A percentile compares a stretch with the other conserved stretches of the same genome.
These are phyloP conservation scores for Drosophila mercatorum DNA, from an alignment of 2,888 invertebrate species.

Conservation along the genomic window DNA sequence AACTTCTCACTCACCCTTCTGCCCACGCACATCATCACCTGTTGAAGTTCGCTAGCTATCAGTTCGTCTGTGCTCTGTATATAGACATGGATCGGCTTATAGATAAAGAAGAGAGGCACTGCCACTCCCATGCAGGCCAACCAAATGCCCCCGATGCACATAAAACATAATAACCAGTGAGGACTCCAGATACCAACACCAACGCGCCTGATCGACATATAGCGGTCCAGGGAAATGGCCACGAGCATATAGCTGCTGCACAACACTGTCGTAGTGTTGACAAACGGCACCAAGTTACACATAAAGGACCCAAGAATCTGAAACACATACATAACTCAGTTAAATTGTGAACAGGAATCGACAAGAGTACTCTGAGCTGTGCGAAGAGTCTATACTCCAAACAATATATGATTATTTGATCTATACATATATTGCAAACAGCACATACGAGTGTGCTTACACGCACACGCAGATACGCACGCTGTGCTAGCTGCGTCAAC, in stretches of 20 bases:
- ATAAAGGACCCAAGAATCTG: conserved; percentile 85
- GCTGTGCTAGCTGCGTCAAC: no score
- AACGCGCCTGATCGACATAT: conserved; percentile 85
- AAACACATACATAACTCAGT: background rate
- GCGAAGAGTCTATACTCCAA: no score
- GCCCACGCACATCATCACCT: conserved; percentile 78
- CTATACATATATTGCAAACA: no score
- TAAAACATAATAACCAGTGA: conserved; percentile 76
- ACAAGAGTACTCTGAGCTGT: no score
- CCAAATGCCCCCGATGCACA: conserved; percentile 83
- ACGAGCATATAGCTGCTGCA: conserved; percentile 86
- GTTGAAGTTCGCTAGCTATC: conserved; percentile 48
- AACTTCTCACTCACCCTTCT: conserved; percentile 66
- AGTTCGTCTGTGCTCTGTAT: conserved; percentile 39
- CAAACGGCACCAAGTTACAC: conserved; percentile 86
- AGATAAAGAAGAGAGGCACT: conserved; percentile 84
- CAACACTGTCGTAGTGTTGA: conserved; percentile 85
- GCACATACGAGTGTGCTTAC: no score
- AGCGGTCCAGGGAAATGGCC: conserved; percentile 86
- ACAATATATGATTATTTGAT: no score
- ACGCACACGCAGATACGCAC: no score
- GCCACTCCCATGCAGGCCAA: conserved; percentile 84
- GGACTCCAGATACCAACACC: conserved; percentile 85
- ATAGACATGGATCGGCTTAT: conserved; percentile 72
- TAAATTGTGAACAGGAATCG: no score